phyloP scores from a whole-genome alignment of 2,797 vertebrate genomes.

The Lates japonicus region DNA sequence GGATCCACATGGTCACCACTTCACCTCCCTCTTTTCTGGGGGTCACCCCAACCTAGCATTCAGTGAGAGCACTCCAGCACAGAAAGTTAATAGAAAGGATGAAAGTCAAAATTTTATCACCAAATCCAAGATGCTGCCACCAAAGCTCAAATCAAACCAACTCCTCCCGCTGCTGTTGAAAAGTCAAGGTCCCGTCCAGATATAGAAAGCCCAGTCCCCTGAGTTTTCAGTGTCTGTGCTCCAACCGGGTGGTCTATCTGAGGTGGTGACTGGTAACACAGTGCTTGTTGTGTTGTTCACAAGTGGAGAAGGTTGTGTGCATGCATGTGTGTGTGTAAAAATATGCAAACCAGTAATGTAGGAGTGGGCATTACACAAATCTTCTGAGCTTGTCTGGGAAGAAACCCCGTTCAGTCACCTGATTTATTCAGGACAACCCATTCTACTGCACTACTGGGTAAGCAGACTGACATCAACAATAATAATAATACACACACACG shows the following conservation, averaged over 20 bases:
- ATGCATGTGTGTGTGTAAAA: constrained; percentile 38
- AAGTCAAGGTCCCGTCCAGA: constrained; percentile 23
- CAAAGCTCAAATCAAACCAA: constrained; percentile 20
- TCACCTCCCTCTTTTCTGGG: constrained; percentile 67
- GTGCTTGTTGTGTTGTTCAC: constrained; percentile 71
- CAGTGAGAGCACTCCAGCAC: neutral
- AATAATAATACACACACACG: constrained; percentile 35
- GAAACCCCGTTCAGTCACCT: constrained; percentile 86
- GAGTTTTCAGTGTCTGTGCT: constrained; percentile 41
- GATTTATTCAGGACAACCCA: constrained; percentile 87
- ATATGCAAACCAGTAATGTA: constrained; percentile 67
- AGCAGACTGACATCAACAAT: constrained; percentile 77
- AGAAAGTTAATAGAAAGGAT: constrained; percentile 1
- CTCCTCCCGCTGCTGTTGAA: neutral
- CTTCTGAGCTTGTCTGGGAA: constrained; percentile 80
- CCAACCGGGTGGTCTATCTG: constrained; percentile 54
- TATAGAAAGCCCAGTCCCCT: constrained; percentile 27
- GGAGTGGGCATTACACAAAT: constrained; percentile 85
- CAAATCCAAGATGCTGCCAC: neutral
- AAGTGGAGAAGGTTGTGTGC: constrained; percentile 63
- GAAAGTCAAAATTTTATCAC: constrained; percentile 6
- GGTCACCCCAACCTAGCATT: constrained; percentile 68
- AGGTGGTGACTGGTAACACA: constrained; percentile 66
- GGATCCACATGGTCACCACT: constrained; percentile 80
- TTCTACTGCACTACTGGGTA: constrained; percentile 82